These are phyloP conservation scores for Lasioglossum villosulum DNA, from an alignment of 2,888 invertebrate genomes.

Conservation along the genomic window DNA sequence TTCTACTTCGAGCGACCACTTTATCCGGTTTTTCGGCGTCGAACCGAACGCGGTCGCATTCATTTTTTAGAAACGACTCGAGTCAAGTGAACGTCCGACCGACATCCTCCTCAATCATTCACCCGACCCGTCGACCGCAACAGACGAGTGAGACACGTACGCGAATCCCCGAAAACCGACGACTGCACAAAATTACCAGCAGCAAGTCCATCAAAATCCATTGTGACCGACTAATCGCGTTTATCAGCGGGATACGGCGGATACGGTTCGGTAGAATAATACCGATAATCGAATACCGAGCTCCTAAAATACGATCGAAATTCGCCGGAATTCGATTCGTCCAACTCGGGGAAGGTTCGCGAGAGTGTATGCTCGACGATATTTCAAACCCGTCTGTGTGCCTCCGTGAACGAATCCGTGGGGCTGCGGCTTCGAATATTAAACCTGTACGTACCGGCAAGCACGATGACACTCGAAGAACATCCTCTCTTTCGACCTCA, in stretches of 20 bases:
- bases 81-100: constrained; percentile 13
- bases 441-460: constrained; percentile 34
- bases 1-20: constrained; percentile 4
- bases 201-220: constrained; percentile 17
- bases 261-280: neutral
- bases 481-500: constrained; percentile 3
- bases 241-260: neutral
- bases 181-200: neutral
- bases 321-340: neutral
- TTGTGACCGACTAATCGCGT: constrained; percentile 14
- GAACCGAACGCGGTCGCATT: neutral
- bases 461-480: neutral
- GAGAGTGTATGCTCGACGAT: neutral
- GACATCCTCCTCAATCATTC: constrained; percentile 22
- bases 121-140: neutral
- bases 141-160: neutral
- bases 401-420: neutral
- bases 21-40: constrained; percentile 3
- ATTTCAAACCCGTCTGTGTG: neutral
- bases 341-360: neutral
- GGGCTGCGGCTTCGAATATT: neutral
- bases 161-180: neutral
- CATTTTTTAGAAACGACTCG: neutral
- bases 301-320: neutral
- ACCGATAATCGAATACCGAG: neutral